Base-by-base conservation (phyloP, 2,888 invertebrate genomes). In the Spilarctia lutea region DNA sequence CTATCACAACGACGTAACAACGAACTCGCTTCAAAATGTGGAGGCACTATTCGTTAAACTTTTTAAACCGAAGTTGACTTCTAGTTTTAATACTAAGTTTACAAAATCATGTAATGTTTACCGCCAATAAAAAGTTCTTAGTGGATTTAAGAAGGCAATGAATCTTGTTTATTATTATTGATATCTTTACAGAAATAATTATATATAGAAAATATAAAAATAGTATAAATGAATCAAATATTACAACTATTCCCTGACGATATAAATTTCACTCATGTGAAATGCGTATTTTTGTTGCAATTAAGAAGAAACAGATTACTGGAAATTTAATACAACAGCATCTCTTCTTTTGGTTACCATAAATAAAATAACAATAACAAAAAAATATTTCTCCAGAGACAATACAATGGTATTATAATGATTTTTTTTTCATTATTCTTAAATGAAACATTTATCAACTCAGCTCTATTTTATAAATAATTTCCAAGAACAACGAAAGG, bases 1-100 rank as follows among this genome's bases (percentile, higher is more conserved):
- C 69, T 56, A 65, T 56, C 65, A 66, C 65, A 66, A 16, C 52
- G 66, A 73, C 68, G 27, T 65, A 39, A 39, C 65, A 35, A 56
- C 18, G 69, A 65, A 68, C 18, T 66, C 42, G 20, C 16, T 52
- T 52, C 10, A 11, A 52, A 72, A 66, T 35, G 27, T 35, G 27
- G 56, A 56, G 35, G 35, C 27, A 7, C n/a, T 56, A 35, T 52
- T 35, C n/a, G 3, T 69, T 69, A 13, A 63, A 39, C 56, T 60
- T 56, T 35, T n/a, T 16, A 63, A 63, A 6, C 8, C 16, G 8
- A 30, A 30, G 8, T 63, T 30, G 30, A 8, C 18, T 30, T 27
- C 2, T 30, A 63, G 18, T 8, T 30, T 27, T 27, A 13, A 27
- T 27, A 60, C 16, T 30, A 60, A 30, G 13, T 60, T 27, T 16